These are phyloP conservation scores for Neodontobutis hainanensis DNA, from an alignment of 2,113 vertebrate genomes.

Conservation along the genomic window DNA sequence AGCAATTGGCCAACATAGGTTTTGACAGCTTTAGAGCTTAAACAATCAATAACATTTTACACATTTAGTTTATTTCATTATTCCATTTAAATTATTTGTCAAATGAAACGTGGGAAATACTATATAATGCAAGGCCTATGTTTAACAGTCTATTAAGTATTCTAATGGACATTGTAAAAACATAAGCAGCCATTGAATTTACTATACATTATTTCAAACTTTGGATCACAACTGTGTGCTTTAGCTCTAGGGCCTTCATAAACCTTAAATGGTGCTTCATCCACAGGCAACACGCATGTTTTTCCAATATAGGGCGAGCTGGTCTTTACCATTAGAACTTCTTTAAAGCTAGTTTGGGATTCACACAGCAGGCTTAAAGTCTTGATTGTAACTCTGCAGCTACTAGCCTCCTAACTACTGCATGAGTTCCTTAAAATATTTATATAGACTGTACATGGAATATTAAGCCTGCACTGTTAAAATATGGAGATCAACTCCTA, in stretches of 20 bases:
- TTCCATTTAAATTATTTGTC: too few species aligned
- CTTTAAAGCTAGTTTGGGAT: background rate
- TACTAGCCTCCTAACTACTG: constrained; percentile 1
- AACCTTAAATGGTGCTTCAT: constrained; percentile 30
- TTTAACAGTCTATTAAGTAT: too few species aligned
- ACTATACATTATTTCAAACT: background rate
- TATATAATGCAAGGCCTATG: too few species aligned
- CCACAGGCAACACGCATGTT: background rate
- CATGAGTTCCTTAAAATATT: constrained; percentile 37
- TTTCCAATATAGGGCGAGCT: constrained; percentile 36
- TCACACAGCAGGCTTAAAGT: constrained; percentile 9
- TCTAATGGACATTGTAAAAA: too few species aligned
- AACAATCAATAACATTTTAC: too few species aligned
- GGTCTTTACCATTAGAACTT: constrained; percentile 34
- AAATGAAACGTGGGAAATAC: too few species aligned
- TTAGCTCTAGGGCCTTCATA: constrained; percentile 30
- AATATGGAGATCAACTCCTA: constrained; percentile 16
- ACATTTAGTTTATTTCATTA: too few species aligned
- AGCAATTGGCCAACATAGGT: background rate
- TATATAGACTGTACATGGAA: constrained; percentile 21
- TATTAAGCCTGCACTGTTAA: background rate
- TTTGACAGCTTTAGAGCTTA: too few species aligned
- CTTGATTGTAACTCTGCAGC: constrained; percentile 16
- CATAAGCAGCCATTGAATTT: background rate
- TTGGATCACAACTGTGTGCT: background rate